Evolutionary conservation across 2,113 vertebrate genomes (phyloP), one percentile per base, ranked within the genome.

Genomic region (Ictalurus furcatus): DNA sequence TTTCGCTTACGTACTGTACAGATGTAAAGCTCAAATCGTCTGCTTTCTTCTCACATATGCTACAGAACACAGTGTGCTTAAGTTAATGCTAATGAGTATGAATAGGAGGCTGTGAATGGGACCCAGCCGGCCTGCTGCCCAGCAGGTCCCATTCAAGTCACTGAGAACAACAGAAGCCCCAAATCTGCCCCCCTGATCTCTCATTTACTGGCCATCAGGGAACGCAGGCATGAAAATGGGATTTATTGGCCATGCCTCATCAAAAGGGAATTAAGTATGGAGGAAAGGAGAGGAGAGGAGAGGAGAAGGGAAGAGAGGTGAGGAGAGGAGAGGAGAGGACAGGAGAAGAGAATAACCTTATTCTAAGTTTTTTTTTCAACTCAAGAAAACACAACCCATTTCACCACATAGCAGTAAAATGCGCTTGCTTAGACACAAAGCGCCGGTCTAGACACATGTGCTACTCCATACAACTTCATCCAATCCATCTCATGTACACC

Each of bases 241-340:
- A 97, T 98, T 97, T 96, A 97, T 98, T 97, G 97, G 96, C 95
- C 94, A 96, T 96, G 96, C 96, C 95, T 96, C 95, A 94, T 96
- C 96, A 95, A 95, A 96, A 96, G 96, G 96, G 94, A 96, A 97
- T 94, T 96, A 97, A 95, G 94, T 94, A 93, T 92, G 93, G 71
- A 85, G 73, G 54, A 71, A 58, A 91, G 73, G 40, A 86, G 52
- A 88, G 58, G 28, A 59, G 52, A 88, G 58, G 28, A 59, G 52
- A 89, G 56, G 21, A 78, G 58, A 78, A 34, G 34, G 34, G 34
- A 34, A 34, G 34, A 34, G 34, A 34, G 34, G 34, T 34, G 69
- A 85, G 8, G 6, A 1, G 67, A 73, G 44, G 44, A 86, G 52
- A 88, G 58, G 28, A 59, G 52, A 89, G 65, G 14, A 78, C 44